phyloP scores from a whole-genome alignment of 2,113 vertebrate genomes.

The Gavia stellata region DNA sequence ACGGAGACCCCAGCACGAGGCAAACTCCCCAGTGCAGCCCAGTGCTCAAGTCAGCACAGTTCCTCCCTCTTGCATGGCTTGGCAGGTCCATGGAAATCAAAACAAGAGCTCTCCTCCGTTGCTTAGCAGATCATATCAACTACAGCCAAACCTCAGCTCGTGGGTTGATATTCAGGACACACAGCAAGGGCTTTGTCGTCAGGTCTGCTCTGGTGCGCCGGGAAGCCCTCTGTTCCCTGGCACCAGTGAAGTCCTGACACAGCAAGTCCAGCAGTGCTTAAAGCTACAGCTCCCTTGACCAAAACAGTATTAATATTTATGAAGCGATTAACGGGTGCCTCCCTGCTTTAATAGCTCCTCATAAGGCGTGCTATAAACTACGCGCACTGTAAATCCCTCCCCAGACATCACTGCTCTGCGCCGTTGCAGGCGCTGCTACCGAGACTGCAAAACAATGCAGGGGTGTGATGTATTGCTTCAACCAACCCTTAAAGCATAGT shows the following conservation, averaged over 20 bases:
- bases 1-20: no score
- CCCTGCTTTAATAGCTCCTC: not conserved
- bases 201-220: not conserved
- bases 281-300: not conserved
- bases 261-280: not conserved
- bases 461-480: not conserved
- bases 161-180: not conserved
- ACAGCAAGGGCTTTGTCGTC: not conserved
- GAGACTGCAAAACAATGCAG: rapidly evolving
- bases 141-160: not conserved
- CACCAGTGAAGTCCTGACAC: not conserved
- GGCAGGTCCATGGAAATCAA: not conserved
- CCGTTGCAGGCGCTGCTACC: not conserved
- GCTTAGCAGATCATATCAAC: not conserved
- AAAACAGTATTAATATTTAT: conserved; percentile 21
- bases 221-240: not conserved
- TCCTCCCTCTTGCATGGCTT: not conserved
- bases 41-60: not conserved
- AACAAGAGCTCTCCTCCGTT: not conserved
- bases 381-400: not conserved
- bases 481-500: not conserved
- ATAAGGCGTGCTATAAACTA: not conserved
- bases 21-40: not conserved
- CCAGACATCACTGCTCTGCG: not conserved
- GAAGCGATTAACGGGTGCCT: not conserved